Evolutionary conservation across 2,113 vertebrate species (phyloP).

Genomic region (Columba janthina): DNA sequence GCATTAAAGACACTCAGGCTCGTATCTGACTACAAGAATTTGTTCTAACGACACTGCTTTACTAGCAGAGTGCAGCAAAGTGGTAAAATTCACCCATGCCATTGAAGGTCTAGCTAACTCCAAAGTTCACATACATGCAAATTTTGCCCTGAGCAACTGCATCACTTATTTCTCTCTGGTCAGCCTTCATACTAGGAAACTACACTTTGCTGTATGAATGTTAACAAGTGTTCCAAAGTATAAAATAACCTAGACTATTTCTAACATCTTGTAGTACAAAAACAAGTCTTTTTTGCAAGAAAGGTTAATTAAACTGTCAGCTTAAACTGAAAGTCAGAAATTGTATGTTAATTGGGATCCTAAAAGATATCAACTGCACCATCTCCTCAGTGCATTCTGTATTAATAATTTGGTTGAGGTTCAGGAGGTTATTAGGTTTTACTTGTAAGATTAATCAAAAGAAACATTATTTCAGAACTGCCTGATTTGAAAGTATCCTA

Average conservation of each 20-base stretch:
- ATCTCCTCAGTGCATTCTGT: accelerated
- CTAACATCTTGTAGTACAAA: neutral
- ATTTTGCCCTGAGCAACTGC: neutral
- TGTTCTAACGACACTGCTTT: neutral
- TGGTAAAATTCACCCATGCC: neutral
- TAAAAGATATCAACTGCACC: neutral
- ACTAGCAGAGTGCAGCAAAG: neutral
- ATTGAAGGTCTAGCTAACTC: neutral
- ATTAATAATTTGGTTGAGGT: neutral
- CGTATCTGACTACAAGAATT: neutral
- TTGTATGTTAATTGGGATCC: neutral
- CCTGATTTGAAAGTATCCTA: neutral
- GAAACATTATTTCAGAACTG: neutral
- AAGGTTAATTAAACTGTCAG: neutral
- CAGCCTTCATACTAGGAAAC: neutral
- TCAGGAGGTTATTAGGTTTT: neutral
- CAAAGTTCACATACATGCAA: neutral
- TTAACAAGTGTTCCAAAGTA: neutral
- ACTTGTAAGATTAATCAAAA: neutral
- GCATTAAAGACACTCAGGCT: neutral
- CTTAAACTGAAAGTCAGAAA: neutral
- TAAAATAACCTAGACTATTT: neutral
- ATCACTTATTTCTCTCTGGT: neutral
- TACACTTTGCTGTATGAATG: neutral
- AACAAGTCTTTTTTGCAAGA: neutral